Conservation (phyloP, 2,888 invertebrate genomes). For the Tetragnatha montana region DNA sequence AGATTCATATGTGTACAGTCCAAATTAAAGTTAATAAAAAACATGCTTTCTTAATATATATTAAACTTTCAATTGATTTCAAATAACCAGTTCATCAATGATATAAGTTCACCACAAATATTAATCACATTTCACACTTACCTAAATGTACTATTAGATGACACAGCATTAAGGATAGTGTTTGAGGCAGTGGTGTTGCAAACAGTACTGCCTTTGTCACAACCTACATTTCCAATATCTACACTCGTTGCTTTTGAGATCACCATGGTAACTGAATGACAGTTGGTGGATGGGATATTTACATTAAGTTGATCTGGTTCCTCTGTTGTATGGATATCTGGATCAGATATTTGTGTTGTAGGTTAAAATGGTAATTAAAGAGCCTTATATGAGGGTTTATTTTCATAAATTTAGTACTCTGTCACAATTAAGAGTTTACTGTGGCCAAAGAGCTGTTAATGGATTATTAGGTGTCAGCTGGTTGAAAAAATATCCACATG, state of each 20-base stretch:
- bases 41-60: too few species aligned
- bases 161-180: slow-evolving; percentile 42
- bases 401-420: background rate
- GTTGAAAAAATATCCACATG: too few species aligned
- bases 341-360: background rate
- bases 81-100: too few species aligned
- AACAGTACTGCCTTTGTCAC: slow-evolving; percentile 6
- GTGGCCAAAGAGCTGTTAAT: background rate
- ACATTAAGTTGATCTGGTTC: slow-evolving; percentile 7
- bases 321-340: slow-evolving; percentile 4
- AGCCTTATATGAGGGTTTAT: background rate
- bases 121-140: slow-evolving; percentile 4
- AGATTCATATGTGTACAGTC: too few species aligned
- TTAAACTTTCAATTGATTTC: too few species aligned
- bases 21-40: too few species aligned
- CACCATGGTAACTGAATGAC: slow-evolving; percentile 39
- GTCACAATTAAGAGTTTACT: background rate
- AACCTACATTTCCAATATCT: slow-evolving; percentile 59
- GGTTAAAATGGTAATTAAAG: background rate
- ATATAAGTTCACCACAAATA: too few species aligned
- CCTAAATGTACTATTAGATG: slow-evolving; percentile 39
- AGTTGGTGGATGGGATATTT: slow-evolving; percentile 5
- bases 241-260: slow-evolving; percentile 62
- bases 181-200: background rate
- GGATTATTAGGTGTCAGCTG: too few species aligned